These are phyloP conservation scores for Idaea aversata DNA, from an alignment of 2,888 invertebrate species.

Conservation along the genomic window DNA sequence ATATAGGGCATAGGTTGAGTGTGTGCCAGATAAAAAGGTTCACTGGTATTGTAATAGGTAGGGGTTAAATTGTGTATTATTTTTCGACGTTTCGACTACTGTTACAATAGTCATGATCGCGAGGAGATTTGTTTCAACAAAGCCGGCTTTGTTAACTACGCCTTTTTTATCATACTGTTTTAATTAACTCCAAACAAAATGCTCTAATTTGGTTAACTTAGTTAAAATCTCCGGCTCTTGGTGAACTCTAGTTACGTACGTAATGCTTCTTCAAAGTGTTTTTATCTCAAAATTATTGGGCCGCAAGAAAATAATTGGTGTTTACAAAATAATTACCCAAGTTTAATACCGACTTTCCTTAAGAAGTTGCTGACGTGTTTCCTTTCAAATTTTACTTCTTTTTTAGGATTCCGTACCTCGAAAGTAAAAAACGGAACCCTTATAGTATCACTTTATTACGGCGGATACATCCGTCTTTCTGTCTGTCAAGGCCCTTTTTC, in stretches of 20 bases:
- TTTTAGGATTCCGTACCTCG: not conserved
- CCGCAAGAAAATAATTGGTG: conserved; percentile 13
- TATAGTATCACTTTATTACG: no score
- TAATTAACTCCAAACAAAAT: conserved; percentile 20
- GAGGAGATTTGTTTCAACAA: not conserved
- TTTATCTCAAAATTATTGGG: conserved; percentile 10
- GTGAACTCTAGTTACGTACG: conserved; percentile 4
- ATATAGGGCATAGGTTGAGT: not conserved
- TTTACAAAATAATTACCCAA: conserved; percentile 8
- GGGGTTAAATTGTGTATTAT: no score
- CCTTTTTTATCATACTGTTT: conserved; percentile 17
- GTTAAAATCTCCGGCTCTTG: conserved; percentile 5
- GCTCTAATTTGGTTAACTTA: conserved; percentile 12
- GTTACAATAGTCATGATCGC: no score
- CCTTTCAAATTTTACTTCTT: not conserved
- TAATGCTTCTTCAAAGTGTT: conserved; percentile 5
- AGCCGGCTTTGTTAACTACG: conserved; percentile 13
- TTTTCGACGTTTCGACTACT: no score
- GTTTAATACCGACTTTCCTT: not conserved
- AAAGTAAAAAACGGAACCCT: no score
- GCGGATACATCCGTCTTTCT: no score
- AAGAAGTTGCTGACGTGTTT: not conserved
- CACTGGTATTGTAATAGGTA: no score
- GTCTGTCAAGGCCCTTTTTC: no score
- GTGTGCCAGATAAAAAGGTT: no score